Percentiles rank a stretch among this genome's conserved stretches.
These are phyloP conservation scores for Cavia porcellus DNA, from an alignment of 2,113 vertebrate species.

Conservation along the genomic window DNA sequence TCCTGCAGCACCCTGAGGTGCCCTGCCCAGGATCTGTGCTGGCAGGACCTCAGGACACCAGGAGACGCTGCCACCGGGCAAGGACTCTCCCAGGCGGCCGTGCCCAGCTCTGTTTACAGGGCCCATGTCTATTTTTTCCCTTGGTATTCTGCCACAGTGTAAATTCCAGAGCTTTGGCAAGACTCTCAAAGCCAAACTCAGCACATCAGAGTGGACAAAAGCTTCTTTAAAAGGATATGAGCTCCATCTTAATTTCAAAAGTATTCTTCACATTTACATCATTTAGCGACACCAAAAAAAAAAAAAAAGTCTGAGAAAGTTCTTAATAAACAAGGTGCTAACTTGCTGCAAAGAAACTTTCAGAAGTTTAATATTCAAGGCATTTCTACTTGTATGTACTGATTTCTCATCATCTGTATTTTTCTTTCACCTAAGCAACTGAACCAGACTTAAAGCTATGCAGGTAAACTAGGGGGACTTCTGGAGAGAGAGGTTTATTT, in stretches of 20 bases:
- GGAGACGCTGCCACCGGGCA: background rate
- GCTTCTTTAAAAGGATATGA: slow-evolving; percentile 49
- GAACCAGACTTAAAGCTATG: background rate
- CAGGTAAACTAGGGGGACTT: background rate
- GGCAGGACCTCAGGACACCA: background rate
- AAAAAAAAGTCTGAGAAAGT: background rate
- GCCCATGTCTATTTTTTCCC: slow-evolving; percentile 13
- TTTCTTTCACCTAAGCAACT: background rate
- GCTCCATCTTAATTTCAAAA: slow-evolving; percentile 51
- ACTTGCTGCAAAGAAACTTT: background rate
- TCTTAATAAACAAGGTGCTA: background rate
- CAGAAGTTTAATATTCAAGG: background rate
- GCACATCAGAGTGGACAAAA: slow-evolving; percentile 1
- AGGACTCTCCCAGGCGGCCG: background rate
- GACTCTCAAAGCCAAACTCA: slow-evolving; percentile 48
- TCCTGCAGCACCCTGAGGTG: background rate
- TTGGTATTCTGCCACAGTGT: slow-evolving; percentile 61
- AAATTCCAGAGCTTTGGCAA: slow-evolving; percentile 57
- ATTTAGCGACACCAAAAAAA: background rate
- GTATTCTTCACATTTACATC: background rate
- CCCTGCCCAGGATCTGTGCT: background rate
- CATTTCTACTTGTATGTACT: background rate
- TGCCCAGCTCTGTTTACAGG: slow-evolving; percentile 32
- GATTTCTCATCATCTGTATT: background rate
- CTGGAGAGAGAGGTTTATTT: too few relatives aligned